phyloP scores from a whole-genome alignment of 2,888 invertebrate species.

The Linnaemya vulpina region DNA sequence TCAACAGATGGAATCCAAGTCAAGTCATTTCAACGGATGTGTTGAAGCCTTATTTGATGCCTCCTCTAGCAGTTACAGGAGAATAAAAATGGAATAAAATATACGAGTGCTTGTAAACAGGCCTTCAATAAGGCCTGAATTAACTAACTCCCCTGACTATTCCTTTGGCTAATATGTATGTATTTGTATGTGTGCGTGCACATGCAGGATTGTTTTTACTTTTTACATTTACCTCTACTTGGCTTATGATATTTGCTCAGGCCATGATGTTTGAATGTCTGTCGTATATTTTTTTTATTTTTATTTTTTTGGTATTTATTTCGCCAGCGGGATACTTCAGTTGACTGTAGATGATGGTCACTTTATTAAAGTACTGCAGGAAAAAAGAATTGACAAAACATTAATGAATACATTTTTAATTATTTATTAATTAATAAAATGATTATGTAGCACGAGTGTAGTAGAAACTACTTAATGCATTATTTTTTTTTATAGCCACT shows the following conservation, averaged over 20 bases:
- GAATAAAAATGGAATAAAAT: too few relatives aligned
- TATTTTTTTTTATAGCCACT: conserved; percentile 15
- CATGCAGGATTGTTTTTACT: background rate
- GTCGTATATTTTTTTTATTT: background rate
- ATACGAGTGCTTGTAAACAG: too few relatives aligned
- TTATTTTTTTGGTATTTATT: conserved; percentile 13
- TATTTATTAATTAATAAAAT: conserved; percentile 58
- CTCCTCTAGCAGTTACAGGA: too few relatives aligned
- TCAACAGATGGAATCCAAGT: too few relatives aligned
- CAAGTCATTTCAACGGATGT: too few relatives aligned
- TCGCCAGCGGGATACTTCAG: conserved; percentile 34
- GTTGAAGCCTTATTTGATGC: too few relatives aligned
- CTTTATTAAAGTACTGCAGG: conserved; percentile 31
- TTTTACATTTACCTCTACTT: background rate
- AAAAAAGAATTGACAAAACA: background rate
- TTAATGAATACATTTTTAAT: conserved; percentile 33
- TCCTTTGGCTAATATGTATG: too few relatives aligned
- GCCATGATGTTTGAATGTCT: conserved; percentile 44
- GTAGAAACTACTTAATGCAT: background rate
- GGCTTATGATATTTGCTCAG: background rate
- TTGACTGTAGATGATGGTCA: conserved; percentile 31
- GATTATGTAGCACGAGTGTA: background rate
- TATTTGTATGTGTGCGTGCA: background rate
- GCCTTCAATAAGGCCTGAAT: too few relatives aligned
- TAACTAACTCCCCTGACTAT: too few relatives aligned